Base-by-base conservation (phyloP, 1,140 invertebrate genomes). In the Saccostrea glomerata region DNA sequence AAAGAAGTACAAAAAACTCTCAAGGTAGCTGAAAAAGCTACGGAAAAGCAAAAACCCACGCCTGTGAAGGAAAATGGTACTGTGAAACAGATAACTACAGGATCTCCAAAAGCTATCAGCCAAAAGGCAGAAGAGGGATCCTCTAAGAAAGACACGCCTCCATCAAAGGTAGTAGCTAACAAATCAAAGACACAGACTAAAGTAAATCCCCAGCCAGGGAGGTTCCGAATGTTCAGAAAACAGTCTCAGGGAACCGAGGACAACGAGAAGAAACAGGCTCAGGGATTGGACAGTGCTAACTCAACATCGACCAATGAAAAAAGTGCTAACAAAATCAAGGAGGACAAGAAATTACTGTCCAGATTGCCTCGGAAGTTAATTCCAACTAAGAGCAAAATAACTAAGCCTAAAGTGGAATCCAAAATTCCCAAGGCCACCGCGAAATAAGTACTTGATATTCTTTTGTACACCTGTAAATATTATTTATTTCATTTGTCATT, bases 381-480 rank as follows among this genome's bases (percentile, higher is more conserved):
- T 15, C 84, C 84, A 30, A 58, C 30, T 0, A 85, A 63, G 17
- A 58, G 23, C n/a, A 85, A 85, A 63, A 20, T 56, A 9, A 60
- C 54, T 30, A 85, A 85, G 58, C 30, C 84, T 20, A 85, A 85
- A 85, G 55, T 63, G 30, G 84, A 85, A 63, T 85, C 84, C 12
- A 85, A 85, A 58, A 85, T 85, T 85, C 84, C 84, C 13, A 85
- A 85, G 25, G 55, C 84, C 23, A 56, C 84, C 63, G 25, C 25
- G 23, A 60, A 85, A 60, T 60, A 25, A 85, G 25, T 20, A 17
- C 47, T 30, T 85, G 58, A 77, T 77, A 77, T 77, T 77, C 7
- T 73, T 73, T 36, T 77, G 25, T 77, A 30, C 12, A 36, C 1
- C 70, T 77, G 70, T 36, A 77, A 30, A 77, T 77, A 15, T 30